These are phyloP conservation scores for Myotis lucifugus DNA, from an alignment of 2,113 vertebrate species.

Conservation along the genomic window DNA sequence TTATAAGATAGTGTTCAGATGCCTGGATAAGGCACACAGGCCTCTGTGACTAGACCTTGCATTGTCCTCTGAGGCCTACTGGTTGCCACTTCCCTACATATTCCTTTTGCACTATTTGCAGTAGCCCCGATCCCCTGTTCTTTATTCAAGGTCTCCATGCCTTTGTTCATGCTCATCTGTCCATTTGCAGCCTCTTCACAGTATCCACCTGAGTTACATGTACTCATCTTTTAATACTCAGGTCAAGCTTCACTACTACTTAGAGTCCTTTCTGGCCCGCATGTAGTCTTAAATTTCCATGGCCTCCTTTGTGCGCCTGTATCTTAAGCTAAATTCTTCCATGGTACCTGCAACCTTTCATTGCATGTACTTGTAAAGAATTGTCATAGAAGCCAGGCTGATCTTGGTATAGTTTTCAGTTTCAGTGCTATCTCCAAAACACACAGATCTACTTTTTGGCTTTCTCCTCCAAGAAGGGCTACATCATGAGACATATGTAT, in stretches of 20 bases:
- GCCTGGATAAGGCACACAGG: background rate
- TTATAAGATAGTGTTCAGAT: too few relatives aligned
- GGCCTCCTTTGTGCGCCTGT: background rate
- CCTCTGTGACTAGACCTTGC: background rate
- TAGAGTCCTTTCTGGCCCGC: background rate
- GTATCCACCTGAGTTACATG: background rate
- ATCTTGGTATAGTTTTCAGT: background rate
- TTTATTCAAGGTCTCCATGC: background rate
- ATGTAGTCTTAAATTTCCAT: background rate
- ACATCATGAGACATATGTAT: background rate
- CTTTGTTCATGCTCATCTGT: background rate
- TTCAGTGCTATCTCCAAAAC: background rate
- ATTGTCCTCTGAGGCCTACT: background rate
- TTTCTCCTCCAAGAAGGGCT: background rate
- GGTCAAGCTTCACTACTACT: background rate
- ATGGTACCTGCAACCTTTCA: background rate
- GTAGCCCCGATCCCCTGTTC: background rate
- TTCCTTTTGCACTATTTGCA: background rate
- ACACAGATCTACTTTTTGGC: background rate
- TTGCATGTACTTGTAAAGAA: background rate
- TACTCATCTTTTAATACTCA: background rate
- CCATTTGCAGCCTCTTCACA: background rate
- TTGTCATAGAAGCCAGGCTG: background rate
- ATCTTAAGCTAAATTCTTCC: background rate
- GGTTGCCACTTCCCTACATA: background rate